phyloP scores from a whole-genome alignment of 2,113 vertebrate genomes.

The Hylia prasina region DNA sequence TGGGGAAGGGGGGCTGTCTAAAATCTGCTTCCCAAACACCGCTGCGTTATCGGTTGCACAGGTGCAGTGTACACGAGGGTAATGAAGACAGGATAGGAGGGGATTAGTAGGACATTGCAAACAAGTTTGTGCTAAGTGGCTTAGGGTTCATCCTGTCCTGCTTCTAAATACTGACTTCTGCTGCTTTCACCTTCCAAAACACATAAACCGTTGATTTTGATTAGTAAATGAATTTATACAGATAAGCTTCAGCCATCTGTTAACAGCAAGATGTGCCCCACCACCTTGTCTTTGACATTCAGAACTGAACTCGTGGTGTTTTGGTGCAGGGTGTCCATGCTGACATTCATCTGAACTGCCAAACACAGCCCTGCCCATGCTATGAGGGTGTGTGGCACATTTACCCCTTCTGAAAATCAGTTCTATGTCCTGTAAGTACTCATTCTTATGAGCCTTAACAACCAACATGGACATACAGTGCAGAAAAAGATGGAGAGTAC shows the following conservation, averaged over 20 bases:
- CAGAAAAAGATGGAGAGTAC: background rate
- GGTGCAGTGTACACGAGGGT: background rate
- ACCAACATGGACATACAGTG: rapidly evolving
- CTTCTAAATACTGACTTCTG: slow-evolving; percentile 33
- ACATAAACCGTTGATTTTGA: slow-evolving; percentile 22
- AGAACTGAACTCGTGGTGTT: background rate
- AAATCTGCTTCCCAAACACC: slow-evolving; percentile 16
- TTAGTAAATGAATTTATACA: slow-evolving; percentile 27
- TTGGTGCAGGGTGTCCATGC: background rate
- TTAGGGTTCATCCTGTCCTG: slow-evolving; percentile 27
- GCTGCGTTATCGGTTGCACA: background rate
- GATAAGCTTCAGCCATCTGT: slow-evolving; percentile 28
- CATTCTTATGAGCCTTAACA: background rate
- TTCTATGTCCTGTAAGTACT: background rate
- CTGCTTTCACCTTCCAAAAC: slow-evolving; percentile 36
- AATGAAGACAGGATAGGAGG: background rate
- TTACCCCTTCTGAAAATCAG: background rate
- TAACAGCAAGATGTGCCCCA: background rate
- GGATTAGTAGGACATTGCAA: slow-evolving; percentile 40
- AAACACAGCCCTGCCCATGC: background rate
- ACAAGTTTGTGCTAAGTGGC: slow-evolving; percentile 50
- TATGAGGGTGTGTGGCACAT: background rate
- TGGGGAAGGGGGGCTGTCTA: background rate
- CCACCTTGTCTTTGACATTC: slow-evolving; percentile 14
- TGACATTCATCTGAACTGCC: rapidly evolving